phyloP scores from a whole-genome alignment of 37 sponge, comb jelly and placozoan species.

The Oopsacas minuta region DNA sequence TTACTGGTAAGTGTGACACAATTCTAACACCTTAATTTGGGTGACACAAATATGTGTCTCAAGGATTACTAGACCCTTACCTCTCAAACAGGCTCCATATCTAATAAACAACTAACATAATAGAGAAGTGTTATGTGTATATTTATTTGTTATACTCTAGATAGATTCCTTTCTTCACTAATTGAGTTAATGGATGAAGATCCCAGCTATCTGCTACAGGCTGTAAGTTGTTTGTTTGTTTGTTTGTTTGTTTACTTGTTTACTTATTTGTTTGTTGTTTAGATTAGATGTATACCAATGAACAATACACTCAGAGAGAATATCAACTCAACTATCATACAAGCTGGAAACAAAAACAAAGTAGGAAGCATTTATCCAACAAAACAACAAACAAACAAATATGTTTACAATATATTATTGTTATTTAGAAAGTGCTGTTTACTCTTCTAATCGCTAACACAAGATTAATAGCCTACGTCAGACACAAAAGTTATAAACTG shows the following conservation, averaged over 20 bases:
- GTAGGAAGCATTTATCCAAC: not conserved
- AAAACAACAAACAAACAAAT: too few relatives aligned
- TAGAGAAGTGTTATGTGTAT: too few relatives aligned
- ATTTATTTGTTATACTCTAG: not conserved
- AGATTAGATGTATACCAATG: not conserved
- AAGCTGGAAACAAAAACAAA: conserved; percentile 12
- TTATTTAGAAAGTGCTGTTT: conserved; percentile 4
- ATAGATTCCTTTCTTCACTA: not conserved
- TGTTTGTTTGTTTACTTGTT: not conserved
- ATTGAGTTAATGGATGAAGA: conserved; percentile 14
- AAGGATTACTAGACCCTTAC: too few relatives aligned
- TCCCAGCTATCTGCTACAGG: not conserved
- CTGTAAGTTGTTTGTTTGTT: not conserved
- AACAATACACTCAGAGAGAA: not conserved
- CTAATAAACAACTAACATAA: too few relatives aligned
- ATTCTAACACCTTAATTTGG: not conserved
- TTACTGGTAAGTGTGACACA: not conserved
- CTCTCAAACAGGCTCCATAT: too few relatives aligned
- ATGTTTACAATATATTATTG: not conserved
- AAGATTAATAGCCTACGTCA: not conserved
- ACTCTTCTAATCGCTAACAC: conserved; percentile 8
- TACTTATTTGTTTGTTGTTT: not conserved
- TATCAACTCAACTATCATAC: conserved; percentile 1
- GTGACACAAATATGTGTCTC: not conserved
- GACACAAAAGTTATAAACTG: not conserved